These are phyloP conservation scores for Myotis planiceps DNA, from an alignment of 2,797 vertebrate species.

Conservation along the genomic window DNA sequence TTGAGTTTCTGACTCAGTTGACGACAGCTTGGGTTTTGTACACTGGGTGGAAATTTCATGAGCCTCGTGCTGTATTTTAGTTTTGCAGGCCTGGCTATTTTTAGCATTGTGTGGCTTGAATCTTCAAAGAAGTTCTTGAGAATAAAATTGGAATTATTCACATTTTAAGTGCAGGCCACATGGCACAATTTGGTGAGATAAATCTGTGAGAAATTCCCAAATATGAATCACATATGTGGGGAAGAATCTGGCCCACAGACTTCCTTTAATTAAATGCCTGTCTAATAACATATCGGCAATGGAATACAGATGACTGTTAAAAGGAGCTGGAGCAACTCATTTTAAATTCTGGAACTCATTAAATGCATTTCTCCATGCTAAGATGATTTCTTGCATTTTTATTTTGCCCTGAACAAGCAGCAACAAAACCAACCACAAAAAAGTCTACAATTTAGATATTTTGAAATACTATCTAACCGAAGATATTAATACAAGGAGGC, in stretches of 20 bases:
- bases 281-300: conserved; percentile 72
- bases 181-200: conserved; percentile 36
- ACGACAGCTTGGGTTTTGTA: background rate
- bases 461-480: conserved; percentile 45
- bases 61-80: background rate
- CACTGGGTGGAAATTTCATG: background rate
- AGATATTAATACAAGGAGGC: background rate
- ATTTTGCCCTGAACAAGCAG: conserved; percentile 58
- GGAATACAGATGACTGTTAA: conserved; percentile 55
- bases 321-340: conserved; percentile 7
- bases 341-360: conserved; percentile 73
- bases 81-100: background rate
- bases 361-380: conserved; percentile 69
- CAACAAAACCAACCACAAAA: conserved; percentile 32
- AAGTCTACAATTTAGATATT: conserved; percentile 16
- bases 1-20: background rate
- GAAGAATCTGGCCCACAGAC: conserved; percentile 73
- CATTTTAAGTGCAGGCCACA: conserved; percentile 44
- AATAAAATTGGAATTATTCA: conserved; percentile 27
- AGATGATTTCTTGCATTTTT: conserved; percentile 71
- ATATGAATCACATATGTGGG: conserved; percentile 61
- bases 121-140: conserved; percentile 50
- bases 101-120: background rate
- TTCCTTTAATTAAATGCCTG: conserved; percentile 83
- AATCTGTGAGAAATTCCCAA: conserved; percentile 68